Conservation (phyloP, 2,888 invertebrate species). For the Epinotia brunnichana region DNA sequence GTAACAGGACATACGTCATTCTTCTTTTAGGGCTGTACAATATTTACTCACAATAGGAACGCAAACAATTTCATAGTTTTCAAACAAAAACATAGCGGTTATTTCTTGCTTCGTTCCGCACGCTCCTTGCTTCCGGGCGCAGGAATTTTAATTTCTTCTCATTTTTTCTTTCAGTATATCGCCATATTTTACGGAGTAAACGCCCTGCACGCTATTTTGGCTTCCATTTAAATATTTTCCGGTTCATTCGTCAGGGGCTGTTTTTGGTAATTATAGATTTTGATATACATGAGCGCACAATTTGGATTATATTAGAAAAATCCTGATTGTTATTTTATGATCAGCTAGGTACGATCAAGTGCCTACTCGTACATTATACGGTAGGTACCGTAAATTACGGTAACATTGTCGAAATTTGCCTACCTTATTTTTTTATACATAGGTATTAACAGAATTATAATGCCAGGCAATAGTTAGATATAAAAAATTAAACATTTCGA, state of each 20-base stretch:
- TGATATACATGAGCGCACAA: slow-evolving; percentile 60
- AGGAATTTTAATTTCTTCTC: slow-evolving; percentile 72
- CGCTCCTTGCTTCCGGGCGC: slow-evolving; percentile 68
- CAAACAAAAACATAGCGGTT: slow-evolving; percentile 55
- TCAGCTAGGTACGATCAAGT: neutral
- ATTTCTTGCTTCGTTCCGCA: slow-evolving; percentile 71
- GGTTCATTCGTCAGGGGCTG: slow-evolving; percentile 79
- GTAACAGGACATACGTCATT: neutral
- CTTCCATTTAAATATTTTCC: slow-evolving; percentile 83
- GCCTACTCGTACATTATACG: too few species aligned
- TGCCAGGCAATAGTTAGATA: too few species aligned
- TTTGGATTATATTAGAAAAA: slow-evolving; percentile 9
- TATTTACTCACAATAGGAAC: slow-evolving; percentile 53
- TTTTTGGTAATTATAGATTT: slow-evolving; percentile 74
- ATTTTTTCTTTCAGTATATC: slow-evolving; percentile 66
- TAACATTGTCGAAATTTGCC: too few species aligned
- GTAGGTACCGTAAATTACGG: too few species aligned
- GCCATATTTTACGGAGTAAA: slow-evolving; percentile 77
- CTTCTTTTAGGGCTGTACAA: neutral
- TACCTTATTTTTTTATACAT: too few species aligned
- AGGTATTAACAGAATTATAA: too few species aligned
- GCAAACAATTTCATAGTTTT: slow-evolving; percentile 63
- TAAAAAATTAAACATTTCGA: too few species aligned
- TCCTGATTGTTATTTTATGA: neutral
- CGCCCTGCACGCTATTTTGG: slow-evolving; percentile 74